Evolutionary conservation across 1,140 invertebrate species (phyloP).

Genomic region (Aphidius ervi): DNA sequence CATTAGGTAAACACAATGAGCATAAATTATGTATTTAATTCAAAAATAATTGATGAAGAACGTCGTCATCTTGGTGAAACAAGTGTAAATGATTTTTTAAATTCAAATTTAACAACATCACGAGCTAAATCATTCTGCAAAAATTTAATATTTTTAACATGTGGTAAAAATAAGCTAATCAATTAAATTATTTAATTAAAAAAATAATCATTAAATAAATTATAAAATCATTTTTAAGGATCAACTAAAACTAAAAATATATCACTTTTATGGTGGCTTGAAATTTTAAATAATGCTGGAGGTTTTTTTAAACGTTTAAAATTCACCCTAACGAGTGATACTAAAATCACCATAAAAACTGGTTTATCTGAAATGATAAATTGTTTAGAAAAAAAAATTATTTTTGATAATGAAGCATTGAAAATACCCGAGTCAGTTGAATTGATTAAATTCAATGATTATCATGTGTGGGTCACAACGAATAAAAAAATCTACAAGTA

Average conservation of each 20-base stretch:
- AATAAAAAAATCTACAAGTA: conserved; percentile 29
- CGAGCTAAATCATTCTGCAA: conserved; percentile 27
- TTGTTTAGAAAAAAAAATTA: conserved; percentile 22
- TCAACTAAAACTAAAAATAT: conserved; percentile 27
- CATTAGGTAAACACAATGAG: conserved; percentile 26
- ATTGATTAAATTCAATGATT: conserved; percentile 29
- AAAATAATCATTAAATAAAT: no score
- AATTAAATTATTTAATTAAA: no score
- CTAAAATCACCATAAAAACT: conserved; percentile 31
- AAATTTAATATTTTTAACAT: conserved; percentile 28
- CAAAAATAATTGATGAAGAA: conserved; percentile 10
- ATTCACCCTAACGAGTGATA: conserved; percentile 23
- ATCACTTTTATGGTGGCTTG: conserved; percentile 34
- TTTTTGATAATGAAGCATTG: conserved; percentile 23
- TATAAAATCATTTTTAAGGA: conserved; percentile 14
- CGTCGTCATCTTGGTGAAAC: conserved; percentile 24
- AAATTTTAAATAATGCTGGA: conserved; percentile 29
- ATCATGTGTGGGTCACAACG: conserved; percentile 27
- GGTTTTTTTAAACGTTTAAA: conserved; percentile 33
- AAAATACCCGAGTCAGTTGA: conserved; percentile 24
- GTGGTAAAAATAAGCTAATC: conserved; percentile 24
- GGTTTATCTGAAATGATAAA: conserved; percentile 25
- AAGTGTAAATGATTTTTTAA: conserved; percentile 29
- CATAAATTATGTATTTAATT: conserved; percentile 18
- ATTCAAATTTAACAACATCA: conserved; percentile 18